Evolutionary conservation across 1,140 invertebrate genomes (phyloP).

Genomic region (Ctenoplectra terminalis): DNA sequence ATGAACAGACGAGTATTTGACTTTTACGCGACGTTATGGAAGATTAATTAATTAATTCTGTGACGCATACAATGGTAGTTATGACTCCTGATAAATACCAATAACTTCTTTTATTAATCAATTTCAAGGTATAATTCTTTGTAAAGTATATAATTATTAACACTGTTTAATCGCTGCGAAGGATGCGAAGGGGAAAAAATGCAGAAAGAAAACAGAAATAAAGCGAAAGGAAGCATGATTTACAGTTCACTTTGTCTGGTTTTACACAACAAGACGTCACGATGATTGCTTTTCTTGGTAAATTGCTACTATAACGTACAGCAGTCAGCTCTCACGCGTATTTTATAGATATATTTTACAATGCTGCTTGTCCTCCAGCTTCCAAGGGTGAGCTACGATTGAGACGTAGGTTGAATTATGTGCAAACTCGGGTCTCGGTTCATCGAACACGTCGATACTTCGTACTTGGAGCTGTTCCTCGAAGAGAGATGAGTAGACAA

Average conservation of each 20-base stretch:
- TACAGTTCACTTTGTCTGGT: slow-evolving; percentile 7
- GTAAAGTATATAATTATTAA: too few relatives aligned
- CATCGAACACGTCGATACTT: slow-evolving; percentile 17
- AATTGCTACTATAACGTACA: slow-evolving; percentile 8
- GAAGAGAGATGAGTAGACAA: background rate
- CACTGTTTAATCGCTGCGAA: too few relatives aligned
- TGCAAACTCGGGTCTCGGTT: slow-evolving; percentile 2
- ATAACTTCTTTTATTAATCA: too few relatives aligned
- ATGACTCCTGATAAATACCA: too few relatives aligned
- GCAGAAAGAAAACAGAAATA: background rate
- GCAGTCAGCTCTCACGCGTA: slow-evolving; percentile 1
- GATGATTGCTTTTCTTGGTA: slow-evolving; percentile 17
- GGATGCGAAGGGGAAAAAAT: too few relatives aligned
- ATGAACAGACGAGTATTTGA: too few relatives aligned
- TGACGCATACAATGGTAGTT: too few relatives aligned
- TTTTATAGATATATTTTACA: slow-evolving; percentile 21
- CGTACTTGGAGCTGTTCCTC: background rate
- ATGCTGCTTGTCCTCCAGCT: background rate
- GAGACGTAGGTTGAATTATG: slow-evolving; percentile 23
- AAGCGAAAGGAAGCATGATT: background rate
- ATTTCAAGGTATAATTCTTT: too few relatives aligned
- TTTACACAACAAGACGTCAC: slow-evolving; percentile 11
- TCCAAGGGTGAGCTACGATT: background rate
- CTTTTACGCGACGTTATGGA: too few relatives aligned
- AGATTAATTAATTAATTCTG: too few relatives aligned